phyloP scores from a whole-genome alignment of 2,797 vertebrate species.

The Thalassophryne amazonica region DNA sequence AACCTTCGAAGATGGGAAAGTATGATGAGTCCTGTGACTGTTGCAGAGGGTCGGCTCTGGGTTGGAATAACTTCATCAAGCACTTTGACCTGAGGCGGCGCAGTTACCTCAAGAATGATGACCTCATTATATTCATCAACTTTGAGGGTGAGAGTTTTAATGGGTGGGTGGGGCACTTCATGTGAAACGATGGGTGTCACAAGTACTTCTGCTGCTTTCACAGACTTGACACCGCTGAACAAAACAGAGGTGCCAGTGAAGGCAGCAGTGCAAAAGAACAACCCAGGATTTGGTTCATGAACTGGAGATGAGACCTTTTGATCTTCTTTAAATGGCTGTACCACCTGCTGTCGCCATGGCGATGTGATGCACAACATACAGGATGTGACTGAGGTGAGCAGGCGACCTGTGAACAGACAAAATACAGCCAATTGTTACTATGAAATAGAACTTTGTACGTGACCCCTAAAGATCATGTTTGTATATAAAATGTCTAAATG shows the following conservation, averaged over 20 bases:
- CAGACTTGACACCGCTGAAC: constrained; percentile 68
- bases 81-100: constrained; percentile 77
- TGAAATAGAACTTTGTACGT: no score
- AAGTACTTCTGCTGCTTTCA: not conserved
- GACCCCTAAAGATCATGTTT: no score
- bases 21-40: constrained; percentile 67
- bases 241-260: constrained; percentile 67
- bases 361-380: no score
- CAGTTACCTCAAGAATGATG: constrained; percentile 86
- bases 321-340: no score
- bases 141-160: constrained; percentile 79
- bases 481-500: no score
- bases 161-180: not conserved
- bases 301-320: constrained; percentile 12
- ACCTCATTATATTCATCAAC: constrained; percentile 86
- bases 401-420: no score
- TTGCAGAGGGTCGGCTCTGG: constrained; percentile 47
- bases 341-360: no score
- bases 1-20: constrained; percentile 71
- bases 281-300: not conserved
- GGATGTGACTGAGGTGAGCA: no score
- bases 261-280: constrained; percentile 20
- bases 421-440: no score
- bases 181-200: not conserved
- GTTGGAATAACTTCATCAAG: constrained; percentile 81